Evolutionary conservation across 2,888 invertebrate species (phyloP), one percentile per base, ranked within the genome.

Genomic region (Stenoptilia bipunctidactyla): DNA sequence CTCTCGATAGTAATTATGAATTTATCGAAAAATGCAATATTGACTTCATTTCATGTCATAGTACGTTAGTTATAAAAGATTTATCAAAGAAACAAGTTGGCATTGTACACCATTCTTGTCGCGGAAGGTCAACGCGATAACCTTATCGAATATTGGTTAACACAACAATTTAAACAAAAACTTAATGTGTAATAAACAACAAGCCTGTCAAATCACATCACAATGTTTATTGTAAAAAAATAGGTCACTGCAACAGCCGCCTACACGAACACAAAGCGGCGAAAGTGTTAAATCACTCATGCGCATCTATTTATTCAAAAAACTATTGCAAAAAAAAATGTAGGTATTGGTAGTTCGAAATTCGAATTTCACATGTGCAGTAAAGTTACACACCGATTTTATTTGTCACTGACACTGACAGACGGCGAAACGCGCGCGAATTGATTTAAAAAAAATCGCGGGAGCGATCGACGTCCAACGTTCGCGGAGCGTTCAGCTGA

Each of bases 231-330:
- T 46, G 50, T 40, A 48, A 42, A 36, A 37, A 55, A 50, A 51
- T 44, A 45, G 52, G 43, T 49, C 52, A 53, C 50, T 45, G 45
- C 53, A 52, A 47, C 50, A 47, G 48, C 42, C 55, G 52, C 46
- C 51, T 49, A 60, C 52, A 52, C 42, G 42, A 45, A 49, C 45
- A 45, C 44, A 47, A 42, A 56, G 50, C 52, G 62, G 66, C 64
- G 75, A 79, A 79, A 79, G 75, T 72, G 50, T 58, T 20, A 54
- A 63, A 58, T 55, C 67, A 71, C 68, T 75, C 68, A 58, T 63
- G 74, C 73, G 72, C 71, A 71, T 76, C 73, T 62, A 66, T 51
- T 58, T 40, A 40, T 46, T 39, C 46, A 33, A 20, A 25, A 25
- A 25, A 25, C 25, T 6, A 6, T 25, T 9, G 25, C 25, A 9